Conservation (phyloP, 2,113 vertebrate species). For the Mesembrinibis cayennensis region DNA sequence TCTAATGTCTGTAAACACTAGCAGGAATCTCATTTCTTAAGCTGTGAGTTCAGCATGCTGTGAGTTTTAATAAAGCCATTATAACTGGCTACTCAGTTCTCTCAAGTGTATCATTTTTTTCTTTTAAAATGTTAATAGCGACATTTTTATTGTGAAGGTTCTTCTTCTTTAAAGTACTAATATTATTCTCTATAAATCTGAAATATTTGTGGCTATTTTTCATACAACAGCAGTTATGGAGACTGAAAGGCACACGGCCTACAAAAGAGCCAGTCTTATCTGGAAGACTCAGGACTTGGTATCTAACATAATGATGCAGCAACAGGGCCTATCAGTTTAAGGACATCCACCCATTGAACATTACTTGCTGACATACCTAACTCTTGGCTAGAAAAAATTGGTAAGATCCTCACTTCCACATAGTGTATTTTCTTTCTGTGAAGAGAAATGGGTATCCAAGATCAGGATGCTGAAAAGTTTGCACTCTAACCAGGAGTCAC, state of each 20-base stretch:
- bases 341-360: background rate
- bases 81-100: background rate
- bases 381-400: background rate
- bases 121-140: background rate
- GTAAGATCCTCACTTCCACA: background rate
- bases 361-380: background rate
- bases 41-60: background rate
- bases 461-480: background rate
- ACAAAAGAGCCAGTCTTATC: background rate
- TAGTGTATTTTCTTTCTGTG: background rate
- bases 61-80: slow-evolving; percentile 36
- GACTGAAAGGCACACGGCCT: rapidly evolving
- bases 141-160: background rate
- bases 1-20: background rate
- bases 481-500: background rate
- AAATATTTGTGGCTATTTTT: background rate
- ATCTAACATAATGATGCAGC: background rate
- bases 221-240: background rate
- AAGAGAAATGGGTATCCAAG: background rate
- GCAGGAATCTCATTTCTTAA: background rate
- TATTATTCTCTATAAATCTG: background rate
- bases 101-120: background rate
- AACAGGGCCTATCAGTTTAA: background rate
- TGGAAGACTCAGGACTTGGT: background rate
- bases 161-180: background rate